Base-by-base conservation (phyloP, 2,113 vertebrate species). In the Tragelaphus strepsiceros region DNA sequence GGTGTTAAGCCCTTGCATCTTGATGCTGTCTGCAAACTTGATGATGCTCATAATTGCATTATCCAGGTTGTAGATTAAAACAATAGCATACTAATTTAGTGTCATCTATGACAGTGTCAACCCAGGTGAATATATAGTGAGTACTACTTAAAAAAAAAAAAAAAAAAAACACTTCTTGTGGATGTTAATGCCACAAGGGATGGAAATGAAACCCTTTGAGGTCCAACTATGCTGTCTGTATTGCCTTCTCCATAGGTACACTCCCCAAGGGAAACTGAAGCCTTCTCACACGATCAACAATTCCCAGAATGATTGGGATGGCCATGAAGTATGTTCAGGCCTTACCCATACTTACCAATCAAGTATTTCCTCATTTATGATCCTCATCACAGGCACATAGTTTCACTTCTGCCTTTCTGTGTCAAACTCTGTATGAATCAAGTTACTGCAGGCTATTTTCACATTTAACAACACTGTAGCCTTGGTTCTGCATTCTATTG, bases 41-140 rank as follows among this genome's bases (percentile, higher is more conserved):
- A 96, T 84, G 97, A 97, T 88, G 71, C 49, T 94, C n/a, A 19
- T 96, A 96, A 97, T 61, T 93, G 80, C 87, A 94, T 94, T 95
- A 93, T 46, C 74, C 88, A 93, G 53, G 56, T 67, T 95, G 93
- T 67, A 39, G 19, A 91, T 90, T 35, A 43, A 93, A 93, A 96
- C 88, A 90, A 58, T 81, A 80, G 90, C 71, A 64, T 92, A 85
- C 26, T 67, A 96, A 94, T 92, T 77, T 49, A 71, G 2, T 64
- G 21, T 74, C 32, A 88, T 59, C n/a, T 53, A 56, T 91, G 53
- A 78, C 35, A 82, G 62, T 67, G 64, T 74, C 67, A 96, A 81
- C 51, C 64, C 86, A 81, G n/a, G 62, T 95, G 17, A 32, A n/a
- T 74, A 89, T 35, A 62, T 61, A 94, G 67, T 82, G 49, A 81